Conservation (phyloP, 2,888 invertebrate species). For the Polylopha cassiicola region DNA sequence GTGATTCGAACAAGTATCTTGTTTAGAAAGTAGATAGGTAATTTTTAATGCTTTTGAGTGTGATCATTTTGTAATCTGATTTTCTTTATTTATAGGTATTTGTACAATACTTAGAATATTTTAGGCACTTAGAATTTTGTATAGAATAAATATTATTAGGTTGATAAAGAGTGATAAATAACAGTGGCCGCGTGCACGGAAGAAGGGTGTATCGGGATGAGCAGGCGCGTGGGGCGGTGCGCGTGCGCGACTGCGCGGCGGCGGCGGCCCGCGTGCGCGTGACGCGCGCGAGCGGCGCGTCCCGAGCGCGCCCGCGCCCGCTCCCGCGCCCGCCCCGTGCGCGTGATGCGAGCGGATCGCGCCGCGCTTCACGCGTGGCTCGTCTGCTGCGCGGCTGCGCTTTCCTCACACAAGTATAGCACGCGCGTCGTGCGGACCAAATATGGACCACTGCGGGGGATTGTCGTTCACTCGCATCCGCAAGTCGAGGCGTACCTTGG, state of each 20-base stretch:
- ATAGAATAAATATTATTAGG: neutral
- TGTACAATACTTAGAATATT: no score
- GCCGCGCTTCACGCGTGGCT: slow-evolving; percentile 77
- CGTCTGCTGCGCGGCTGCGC: slow-evolving; percentile 74
- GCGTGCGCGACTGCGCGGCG: slow-evolving; percentile 40
- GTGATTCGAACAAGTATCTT: no score
- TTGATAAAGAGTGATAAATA: slow-evolving; percentile 20
- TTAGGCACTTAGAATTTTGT: no score
- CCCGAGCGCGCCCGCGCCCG: slow-evolving; percentile 45
- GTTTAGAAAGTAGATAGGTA: no score
- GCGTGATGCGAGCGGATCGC: slow-evolving; percentile 71
- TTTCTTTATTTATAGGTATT: no score
- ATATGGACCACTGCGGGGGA: slow-evolving; percentile 92
- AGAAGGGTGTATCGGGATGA: slow-evolving; percentile 52
- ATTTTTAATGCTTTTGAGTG: no score
- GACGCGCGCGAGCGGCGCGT: slow-evolving; percentile 40
- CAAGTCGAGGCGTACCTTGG: slow-evolving; percentile 94
- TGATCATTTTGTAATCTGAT: no score
- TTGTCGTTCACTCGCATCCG: slow-evolving; percentile 87
- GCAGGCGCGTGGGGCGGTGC: slow-evolving; percentile 44
- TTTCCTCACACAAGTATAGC: slow-evolving; percentile 85
- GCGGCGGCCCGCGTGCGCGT: slow-evolving; percentile 34
- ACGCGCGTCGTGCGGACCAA: slow-evolving; percentile 91
- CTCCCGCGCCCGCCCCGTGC: slow-evolving; percentile 45
- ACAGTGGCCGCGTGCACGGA: slow-evolving; percentile 57